Evolutionary conservation across 1,140 invertebrate genomes (phyloP).

Genomic region (Trinorchestia longiramus): DNA sequence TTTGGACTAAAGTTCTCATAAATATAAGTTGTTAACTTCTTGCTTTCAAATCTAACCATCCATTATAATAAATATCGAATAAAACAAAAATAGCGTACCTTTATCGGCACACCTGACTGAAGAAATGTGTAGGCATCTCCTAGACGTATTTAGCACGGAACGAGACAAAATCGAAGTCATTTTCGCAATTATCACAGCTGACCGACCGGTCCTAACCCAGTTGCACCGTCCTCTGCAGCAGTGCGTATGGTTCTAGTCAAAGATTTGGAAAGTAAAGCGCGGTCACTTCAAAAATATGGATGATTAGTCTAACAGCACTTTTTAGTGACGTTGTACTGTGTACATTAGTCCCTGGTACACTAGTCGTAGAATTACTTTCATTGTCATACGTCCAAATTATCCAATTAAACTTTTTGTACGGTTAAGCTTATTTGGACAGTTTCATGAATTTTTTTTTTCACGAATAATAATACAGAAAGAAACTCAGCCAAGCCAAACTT

Average conservation of each 20-base stretch:
- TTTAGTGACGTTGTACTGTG: too few species aligned
- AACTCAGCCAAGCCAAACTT: too few species aligned
- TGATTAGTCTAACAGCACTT: too few species aligned
- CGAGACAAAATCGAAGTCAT: constrained; percentile 46
- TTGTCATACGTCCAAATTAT: too few species aligned
- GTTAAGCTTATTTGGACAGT: too few species aligned
- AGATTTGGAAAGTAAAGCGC: not conserved
- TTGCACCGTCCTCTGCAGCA: not conserved
- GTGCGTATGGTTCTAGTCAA: not conserved
- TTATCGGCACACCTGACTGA: constrained; percentile 29
- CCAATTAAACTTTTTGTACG: too few species aligned
- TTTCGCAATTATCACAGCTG: not conserved
- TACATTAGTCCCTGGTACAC: too few species aligned
- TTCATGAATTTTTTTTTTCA: too few species aligned
- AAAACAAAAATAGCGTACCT: not conserved
- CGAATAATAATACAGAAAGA: too few species aligned
- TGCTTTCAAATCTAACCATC: not conserved
- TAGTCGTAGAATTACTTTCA: too few species aligned
- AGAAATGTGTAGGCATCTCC: constrained; percentile 18
- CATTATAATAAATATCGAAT: too few species aligned
- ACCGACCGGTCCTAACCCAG: constrained; percentile 10
- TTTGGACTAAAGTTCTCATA: not conserved
- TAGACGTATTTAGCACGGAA: not conserved
- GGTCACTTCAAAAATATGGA: not conserved
- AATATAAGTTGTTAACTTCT: not conserved